Evolutionary conservation across 2,113 vertebrate species (phyloP), one percentile per base, ranked within the genome.

Genomic region (human): DNA sequence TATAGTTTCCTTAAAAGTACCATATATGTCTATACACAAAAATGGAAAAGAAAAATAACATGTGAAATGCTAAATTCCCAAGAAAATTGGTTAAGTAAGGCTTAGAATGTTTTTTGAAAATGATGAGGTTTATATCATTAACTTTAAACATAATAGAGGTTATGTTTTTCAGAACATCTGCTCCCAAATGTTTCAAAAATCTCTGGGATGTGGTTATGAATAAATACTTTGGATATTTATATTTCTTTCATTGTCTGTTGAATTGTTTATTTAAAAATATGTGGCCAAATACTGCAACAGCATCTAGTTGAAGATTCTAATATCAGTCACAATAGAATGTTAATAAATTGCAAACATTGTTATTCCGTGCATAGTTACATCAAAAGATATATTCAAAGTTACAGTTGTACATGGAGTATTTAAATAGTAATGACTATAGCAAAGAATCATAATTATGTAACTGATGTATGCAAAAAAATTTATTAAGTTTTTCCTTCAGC

Each of bases 371-470:
- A 9, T 88, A 80, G 59, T 88, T 66, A 93, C 2, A 55, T 23
- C 45, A 64, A 94, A 79, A 81, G 23, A 3, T 76, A 7, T 86
- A 30, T 52, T 61, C 7, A 59, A 70, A 86, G 5, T n/a, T 73
- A 61, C 6, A 86, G 20, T 7, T 96, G 11, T 89, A 43, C 52
- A 64, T 25, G 48, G 13, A 4, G 79, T 8, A 73, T 72, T 64
- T 68, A 95, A 85, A 73, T 90, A 94, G 14, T 82, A 93, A 93
- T 86, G 38, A 6, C n/a, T 61, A 0, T 43, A 89, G 43, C 57
- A 72, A 91, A 92, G 52, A 89, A 40, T 90, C 35, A 50, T 94
- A 83, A 93, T 97, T 95, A 95, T 76, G 3, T 52, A 89, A 75
- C 52, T 96, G 13, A 8, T 55, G 23, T 75, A 66, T 76, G 50